phyloP scores from a whole-genome alignment of 1,140 invertebrate species.

The Antheraea pernyi region DNA sequence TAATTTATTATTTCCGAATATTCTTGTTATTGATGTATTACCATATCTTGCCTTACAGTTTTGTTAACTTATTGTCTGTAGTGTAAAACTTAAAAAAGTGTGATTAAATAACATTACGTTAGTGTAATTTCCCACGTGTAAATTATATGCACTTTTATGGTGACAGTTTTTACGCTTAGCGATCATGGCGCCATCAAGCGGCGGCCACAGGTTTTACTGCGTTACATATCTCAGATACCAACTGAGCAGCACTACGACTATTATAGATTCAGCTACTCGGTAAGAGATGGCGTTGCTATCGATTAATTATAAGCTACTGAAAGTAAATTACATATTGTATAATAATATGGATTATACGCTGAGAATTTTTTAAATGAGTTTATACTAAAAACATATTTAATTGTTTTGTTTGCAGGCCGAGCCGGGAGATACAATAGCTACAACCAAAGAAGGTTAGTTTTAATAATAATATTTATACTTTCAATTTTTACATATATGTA shows the following conservation, averaged over 20 bases:
- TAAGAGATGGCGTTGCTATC: conserved; percentile 64
- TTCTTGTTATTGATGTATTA: not conserved
- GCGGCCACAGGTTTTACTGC: conserved; percentile 66
- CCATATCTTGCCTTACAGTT: not conserved
- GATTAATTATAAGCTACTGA: not conserved
- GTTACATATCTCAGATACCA: conserved; percentile 50
- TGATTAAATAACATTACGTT: conserved; percentile 8
- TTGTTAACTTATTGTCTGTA: conserved; percentile 4
- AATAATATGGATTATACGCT: too few relatives aligned
- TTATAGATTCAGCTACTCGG: conserved; percentile 60
- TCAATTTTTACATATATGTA: not conserved
- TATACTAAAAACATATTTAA: conserved; percentile 16
- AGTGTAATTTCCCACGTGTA: conserved; percentile 19
- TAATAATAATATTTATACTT: conserved; percentile 1
- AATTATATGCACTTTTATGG: conserved; percentile 72
- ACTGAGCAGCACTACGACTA: conserved; percentile 29
- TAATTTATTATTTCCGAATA: not conserved
- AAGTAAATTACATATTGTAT: too few relatives aligned
- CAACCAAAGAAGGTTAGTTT: conserved; percentile 76
- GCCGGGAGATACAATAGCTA: conserved; percentile 75
- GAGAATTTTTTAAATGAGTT: too few relatives aligned
- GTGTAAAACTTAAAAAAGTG: not conserved
- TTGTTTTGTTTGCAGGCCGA: conserved; percentile 61
- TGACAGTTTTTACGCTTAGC: conserved; percentile 69
- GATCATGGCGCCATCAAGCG: conserved; percentile 77